phyloP scores from a whole-genome alignment of 2,797 vertebrate genomes.

The Danio albolineatus region DNA sequence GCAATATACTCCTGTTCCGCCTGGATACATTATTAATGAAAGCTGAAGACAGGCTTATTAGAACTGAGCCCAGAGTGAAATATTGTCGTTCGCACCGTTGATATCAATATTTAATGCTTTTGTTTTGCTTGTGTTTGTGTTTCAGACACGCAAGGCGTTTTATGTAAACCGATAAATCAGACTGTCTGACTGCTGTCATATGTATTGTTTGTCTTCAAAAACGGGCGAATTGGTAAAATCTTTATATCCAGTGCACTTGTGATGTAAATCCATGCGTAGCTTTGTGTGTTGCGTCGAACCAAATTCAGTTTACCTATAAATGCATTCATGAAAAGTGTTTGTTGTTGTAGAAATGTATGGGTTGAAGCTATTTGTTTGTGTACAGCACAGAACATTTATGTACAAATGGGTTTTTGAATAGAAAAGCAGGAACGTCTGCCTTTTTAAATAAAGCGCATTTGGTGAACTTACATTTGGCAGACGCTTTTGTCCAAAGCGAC shows the following conservation, averaged over 20 bases:
- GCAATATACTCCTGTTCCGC: constrained; percentile 11
- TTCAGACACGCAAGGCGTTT: constrained; percentile 14
- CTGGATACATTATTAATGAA: constrained; percentile 52
- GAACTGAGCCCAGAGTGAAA: constrained; percentile 38
- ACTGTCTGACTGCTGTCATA: background rate
- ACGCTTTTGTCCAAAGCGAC: no score
- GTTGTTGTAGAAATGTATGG: no score
- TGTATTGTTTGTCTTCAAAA: background rate
- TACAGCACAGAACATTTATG: no score
- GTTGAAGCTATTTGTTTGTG: no score
- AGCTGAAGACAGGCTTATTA: constrained; percentile 44
- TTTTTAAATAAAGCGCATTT: no score
- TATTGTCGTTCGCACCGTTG: constrained; percentile 17
- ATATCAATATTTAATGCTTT: constrained; percentile 50
- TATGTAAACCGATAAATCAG: background rate
- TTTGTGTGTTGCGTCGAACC: background rate
- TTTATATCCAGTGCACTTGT: background rate
- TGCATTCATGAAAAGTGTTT: background rate
- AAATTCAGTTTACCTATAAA: background rate
- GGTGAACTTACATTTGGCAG: no score
- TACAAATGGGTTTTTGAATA: no score
- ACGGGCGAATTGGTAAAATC: background rate
- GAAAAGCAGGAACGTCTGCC: no score
- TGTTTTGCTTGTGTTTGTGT: constrained; percentile 22
- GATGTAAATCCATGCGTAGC: background rate